Evolutionary conservation across 2,113 vertebrate species (phyloP).

Genomic region (Corythoichthys intestinalis): DNA sequence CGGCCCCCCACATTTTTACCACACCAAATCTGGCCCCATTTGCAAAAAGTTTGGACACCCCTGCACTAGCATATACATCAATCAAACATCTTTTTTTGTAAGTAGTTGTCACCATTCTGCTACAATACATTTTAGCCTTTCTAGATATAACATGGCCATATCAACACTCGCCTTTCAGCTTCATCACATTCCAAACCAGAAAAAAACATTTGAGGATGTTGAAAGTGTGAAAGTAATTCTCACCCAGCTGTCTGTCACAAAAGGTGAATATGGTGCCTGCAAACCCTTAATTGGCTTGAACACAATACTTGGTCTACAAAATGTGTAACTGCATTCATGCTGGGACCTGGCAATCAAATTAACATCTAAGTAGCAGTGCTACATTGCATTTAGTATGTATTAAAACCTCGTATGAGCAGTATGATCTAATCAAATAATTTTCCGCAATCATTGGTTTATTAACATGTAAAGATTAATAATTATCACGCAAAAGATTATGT

Average conservation of each 20-base stretch:
- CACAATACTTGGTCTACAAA: not conserved
- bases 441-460: not conserved
- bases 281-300: not conserved
- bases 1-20: too few species aligned
- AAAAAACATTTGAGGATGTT: conserved; percentile 45
- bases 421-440: not conserved
- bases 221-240: conserved; percentile 41
- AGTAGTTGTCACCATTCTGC: conserved; percentile 26
- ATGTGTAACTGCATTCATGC: not conserved
- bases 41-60: too few species aligned
- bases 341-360: not conserved
- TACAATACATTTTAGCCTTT: conserved; percentile 3
- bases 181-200: conserved; percentile 33
- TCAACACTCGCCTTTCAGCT: conserved; percentile 12
- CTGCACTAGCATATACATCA: not conserved
- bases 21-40: too few species aligned
- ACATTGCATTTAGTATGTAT: not conserved
- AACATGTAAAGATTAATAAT: not conserved
- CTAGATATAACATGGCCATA: not conserved
- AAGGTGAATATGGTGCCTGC: not conserved
- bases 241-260: conserved; percentile 24
- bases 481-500: not conserved
- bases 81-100: conserved; percentile 14
- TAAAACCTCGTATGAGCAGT: not conserved
- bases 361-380: not conserved